Evolutionary conservation across 1,140 invertebrate species (phyloP), one percentile per base, ranked within the genome.

Genomic region (Drosophila insularis): DNA sequence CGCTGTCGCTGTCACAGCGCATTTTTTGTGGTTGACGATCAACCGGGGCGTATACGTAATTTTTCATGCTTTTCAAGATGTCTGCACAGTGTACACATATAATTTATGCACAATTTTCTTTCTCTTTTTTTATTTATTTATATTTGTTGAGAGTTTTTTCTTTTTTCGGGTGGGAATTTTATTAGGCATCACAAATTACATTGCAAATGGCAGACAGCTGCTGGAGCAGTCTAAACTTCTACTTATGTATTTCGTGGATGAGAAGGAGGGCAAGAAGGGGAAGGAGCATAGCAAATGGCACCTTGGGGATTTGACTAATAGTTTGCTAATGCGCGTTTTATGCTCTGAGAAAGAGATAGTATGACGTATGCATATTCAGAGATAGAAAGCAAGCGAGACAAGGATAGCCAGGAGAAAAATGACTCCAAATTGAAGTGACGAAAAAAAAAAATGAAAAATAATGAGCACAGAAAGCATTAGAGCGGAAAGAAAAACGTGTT

Each of bases 241-340:
- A 19, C 43, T 50, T 50, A 50, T 11, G 35, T 37, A 37, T 21
- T 21, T 50, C 10, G 11, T 60, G 21, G 6, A 55, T 40, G 14
- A 37, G 19, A 13, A 50, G 35, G 19, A 32, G 0, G 54, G 1
- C 2, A 14, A 3, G 7, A n/a, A 53, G n/a, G 17, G 40, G 3
- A 50, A 43, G 50, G 35, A 50, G 46, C 39, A 58, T 10, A 50
- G 53, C 53, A 71, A 78, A 78, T 71, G 75, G 63, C 63, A 74
- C 75, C 71, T 74, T 70, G 39, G 75, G 72, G 72, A 78, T 68
- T 75, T 68, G 63, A 71, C 63, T 78, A 78, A 78, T 78, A 78
- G 75, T 78, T 78, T 78, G 75, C 75, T 78, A 78, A 78, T 78
- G 75, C 75, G 72, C 75, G 67, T 78, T 74, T 78, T 78, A 74